Evolutionary conservation across 1,140 invertebrate genomes (phyloP).

Genomic region (Copidosoma floridanum): DNA sequence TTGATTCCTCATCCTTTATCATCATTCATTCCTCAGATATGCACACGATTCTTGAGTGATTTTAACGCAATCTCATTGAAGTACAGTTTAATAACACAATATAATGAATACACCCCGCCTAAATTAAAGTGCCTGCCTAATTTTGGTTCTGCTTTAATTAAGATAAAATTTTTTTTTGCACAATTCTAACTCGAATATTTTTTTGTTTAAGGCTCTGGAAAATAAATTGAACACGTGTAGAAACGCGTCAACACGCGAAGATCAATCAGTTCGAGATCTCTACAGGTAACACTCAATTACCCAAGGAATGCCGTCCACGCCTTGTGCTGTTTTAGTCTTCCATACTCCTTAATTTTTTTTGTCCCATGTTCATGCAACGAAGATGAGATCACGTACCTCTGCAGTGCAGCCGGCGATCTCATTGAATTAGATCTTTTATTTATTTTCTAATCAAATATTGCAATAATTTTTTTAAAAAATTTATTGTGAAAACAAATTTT

Average conservation of each 20-base stretch:
- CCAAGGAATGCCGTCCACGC: slow-evolving; percentile 32
- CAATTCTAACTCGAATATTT: slow-evolving; percentile 4
- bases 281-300: slow-evolving; percentile 54
- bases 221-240: slow-evolving; percentile 54
- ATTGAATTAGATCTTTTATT: too few species aligned
- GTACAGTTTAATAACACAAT: too few species aligned
- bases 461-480: not conserved
- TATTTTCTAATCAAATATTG: too few species aligned
- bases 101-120: not conserved
- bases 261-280: slow-evolving; percentile 53
- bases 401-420: not conserved
- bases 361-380: slow-evolving; percentile 18
- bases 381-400: slow-evolving; percentile 34
- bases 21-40: too few species aligned
- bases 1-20: too few species aligned
- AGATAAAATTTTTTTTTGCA: not conserved
- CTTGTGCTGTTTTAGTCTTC: slow-evolving; percentile 31
- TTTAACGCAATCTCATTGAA: too few species aligned
- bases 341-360: too few species aligned
- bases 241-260: slow-evolving; percentile 50
- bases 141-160: not conserved
- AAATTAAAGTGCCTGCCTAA: too few species aligned
- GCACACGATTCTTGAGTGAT: too few species aligned
- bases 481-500: not conserved
- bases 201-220: slow-evolving; percentile 49